These are phyloP conservation scores for Leptonema lineaticorne DNA, from an alignment of 1,140 invertebrate species.

Conservation along the genomic window DNA sequence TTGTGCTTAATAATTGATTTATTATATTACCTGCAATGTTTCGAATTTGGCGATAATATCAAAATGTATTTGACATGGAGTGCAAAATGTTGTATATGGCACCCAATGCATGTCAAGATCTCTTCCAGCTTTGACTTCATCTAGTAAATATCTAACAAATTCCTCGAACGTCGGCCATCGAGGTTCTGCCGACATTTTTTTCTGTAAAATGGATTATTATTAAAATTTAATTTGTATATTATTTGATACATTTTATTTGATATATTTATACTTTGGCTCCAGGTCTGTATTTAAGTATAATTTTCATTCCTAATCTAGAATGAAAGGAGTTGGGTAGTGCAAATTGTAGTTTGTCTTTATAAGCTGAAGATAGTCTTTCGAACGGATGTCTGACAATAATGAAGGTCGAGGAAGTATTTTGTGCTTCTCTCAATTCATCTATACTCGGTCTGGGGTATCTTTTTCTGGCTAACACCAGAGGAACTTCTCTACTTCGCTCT, in stretches of 20 bases:
- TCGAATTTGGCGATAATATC: conserved; percentile 88
- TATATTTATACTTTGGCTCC: conserved; percentile 36
- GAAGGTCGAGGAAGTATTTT: conserved; percentile 65
- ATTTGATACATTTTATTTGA: background rate
- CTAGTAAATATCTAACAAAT: conserved; percentile 73
- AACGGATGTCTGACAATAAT: conserved; percentile 88
- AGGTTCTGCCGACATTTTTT: conserved; percentile 45
- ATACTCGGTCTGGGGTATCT: conserved; percentile 74
- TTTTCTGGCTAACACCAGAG: conserved; percentile 72
- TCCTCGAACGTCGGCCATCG: conserved; percentile 75
- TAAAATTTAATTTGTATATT: background rate
- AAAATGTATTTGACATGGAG: conserved; percentile 85
- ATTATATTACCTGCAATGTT: conserved; percentile 65
- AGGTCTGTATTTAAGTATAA: conserved; percentile 69
- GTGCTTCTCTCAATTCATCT: conserved; percentile 63
- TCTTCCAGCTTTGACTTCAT: conserved; percentile 63
- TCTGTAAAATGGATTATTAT: conserved; percentile 37
- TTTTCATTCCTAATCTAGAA: conserved; percentile 73
- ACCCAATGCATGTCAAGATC: conserved; percentile 90
- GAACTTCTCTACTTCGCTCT: conserved; percentile 73
- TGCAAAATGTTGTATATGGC: conserved; percentile 82
- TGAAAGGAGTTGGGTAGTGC: conserved; percentile 79
- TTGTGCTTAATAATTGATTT: background rate
- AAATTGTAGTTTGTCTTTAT: conserved; percentile 84
- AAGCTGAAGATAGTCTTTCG: conserved; percentile 84